phyloP scores from a whole-genome alignment of 1,140 invertebrate species.

The Hylaeus volcanicus region DNA sequence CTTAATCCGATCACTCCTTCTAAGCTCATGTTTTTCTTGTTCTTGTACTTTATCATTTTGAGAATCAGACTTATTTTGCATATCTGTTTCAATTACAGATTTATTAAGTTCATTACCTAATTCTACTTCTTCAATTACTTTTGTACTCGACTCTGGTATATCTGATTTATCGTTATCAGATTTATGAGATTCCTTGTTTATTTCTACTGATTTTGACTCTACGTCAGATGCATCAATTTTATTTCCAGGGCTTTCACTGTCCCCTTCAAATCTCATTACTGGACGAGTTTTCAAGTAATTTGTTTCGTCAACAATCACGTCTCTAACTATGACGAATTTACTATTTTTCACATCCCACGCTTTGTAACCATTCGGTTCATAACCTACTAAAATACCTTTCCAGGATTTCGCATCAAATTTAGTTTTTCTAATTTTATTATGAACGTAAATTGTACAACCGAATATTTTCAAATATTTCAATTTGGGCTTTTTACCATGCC shows the following conservation, averaged over 20 bases:
- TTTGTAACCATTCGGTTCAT: constrained; percentile 75
- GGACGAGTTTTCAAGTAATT: not conserved
- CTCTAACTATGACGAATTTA: not conserved
- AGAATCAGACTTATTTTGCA: not conserved
- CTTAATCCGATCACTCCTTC: not conserved
- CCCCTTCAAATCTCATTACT: constrained; percentile 1
- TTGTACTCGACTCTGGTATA: not conserved
- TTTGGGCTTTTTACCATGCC: constrained; percentile 77
- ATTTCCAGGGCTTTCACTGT: not conserved
- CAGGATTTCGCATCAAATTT: constrained; percentile 76
- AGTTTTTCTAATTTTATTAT: constrained; percentile 73
- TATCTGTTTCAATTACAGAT: not conserved
- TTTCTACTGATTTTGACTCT: not conserved
- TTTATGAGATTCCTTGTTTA: not conserved
- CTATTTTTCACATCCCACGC: constrained; percentile 53
- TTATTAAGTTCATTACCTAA: not conserved
- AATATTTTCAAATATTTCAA: constrained; percentile 79
- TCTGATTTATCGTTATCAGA: constrained; percentile 17
- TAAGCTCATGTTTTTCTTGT: not conserved
- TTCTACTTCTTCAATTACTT: not conserved
- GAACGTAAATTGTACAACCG: constrained; percentile 75
- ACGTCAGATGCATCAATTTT: constrained; percentile 3
- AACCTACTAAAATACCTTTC: constrained; percentile 73
- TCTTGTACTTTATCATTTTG: too few relatives aligned
- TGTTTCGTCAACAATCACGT: not conserved